Percentiles rank a stretch among this genome's conserved stretches.
Conservation (phyloP, 2,888 invertebrate genomes). For the Phragmatobia fuliginosa region DNA sequence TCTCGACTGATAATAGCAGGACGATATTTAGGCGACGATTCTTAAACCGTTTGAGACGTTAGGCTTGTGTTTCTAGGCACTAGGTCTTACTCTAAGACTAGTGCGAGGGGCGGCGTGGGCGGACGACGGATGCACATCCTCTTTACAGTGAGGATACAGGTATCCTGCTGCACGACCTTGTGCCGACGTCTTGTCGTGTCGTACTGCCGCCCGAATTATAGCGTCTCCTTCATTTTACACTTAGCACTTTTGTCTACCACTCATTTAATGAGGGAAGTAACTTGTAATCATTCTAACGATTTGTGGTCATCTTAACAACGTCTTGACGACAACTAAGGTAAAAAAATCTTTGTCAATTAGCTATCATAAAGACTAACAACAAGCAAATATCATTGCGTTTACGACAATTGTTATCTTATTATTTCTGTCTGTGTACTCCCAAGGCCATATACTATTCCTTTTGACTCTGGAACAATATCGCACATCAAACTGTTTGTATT, state of each 20-base stretch:
- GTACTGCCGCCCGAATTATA: constrained; percentile 4
- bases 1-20: background rate
- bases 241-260: background rate
- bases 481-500: constrained; percentile 18
- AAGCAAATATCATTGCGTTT: background rate
- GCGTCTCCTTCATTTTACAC: background rate
- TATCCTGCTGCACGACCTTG: constrained; percentile 63
- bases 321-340: background rate
- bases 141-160: constrained; percentile 75
- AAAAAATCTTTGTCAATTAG: background rate
- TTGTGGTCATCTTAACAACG: background rate
- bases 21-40: constrained; percentile 18
- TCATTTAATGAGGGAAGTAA: background rate
- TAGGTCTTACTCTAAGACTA: constrained; percentile 10
- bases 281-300: background rate
- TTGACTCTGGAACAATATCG: constrained; percentile 10
- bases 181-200: constrained; percentile 10
- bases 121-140: constrained; percentile 80
- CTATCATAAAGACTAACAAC: background rate
- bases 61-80: constrained; percentile 8
- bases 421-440: background rate
- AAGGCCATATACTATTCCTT: constrained; percentile 1
- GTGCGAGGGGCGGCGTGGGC: constrained; percentile 43
- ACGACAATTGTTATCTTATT: background rate
- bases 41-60: background rate